These are phyloP conservation scores for Smutsia gigantea DNA, from an alignment of 2,797 vertebrate species.

Conservation along the genomic window DNA sequence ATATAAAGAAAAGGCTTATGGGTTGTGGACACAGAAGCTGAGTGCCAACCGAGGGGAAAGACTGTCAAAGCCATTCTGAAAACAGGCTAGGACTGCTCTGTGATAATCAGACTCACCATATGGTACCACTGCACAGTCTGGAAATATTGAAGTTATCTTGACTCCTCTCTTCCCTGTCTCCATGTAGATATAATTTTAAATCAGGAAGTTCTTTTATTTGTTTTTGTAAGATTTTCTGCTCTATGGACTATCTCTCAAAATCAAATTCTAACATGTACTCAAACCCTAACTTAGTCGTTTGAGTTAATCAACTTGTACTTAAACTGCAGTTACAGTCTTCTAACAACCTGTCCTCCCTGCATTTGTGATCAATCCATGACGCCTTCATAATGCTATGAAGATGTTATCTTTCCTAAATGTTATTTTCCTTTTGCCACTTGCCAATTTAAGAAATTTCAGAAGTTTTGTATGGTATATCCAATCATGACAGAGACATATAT, in stretches of 20 bases:
- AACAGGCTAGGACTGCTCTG: not conserved
- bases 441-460: not conserved
- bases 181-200: not conserved
- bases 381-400: not conserved
- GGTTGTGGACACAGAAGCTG: not conserved
- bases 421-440: not conserved
- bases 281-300: not conserved
- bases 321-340: not conserved
- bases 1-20: not conserved
- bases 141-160: not conserved
- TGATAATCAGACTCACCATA: not conserved
- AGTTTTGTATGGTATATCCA: not conserved
- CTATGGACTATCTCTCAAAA: not conserved
- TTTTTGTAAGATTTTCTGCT: not conserved
- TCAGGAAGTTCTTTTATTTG: not conserved
- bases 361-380: not conserved
- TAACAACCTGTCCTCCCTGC: not conserved
- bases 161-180: not conserved
- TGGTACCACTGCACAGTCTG: not conserved
- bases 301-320: not conserved
- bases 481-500: not conserved
- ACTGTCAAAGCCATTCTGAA: not conserved
- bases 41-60: not conserved
- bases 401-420: not conserved
- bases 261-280: not conserved